These are phyloP conservation scores for Drosophila affinis DNA, from an alignment of 2,888 invertebrate genomes.

Conservation along the genomic window DNA sequence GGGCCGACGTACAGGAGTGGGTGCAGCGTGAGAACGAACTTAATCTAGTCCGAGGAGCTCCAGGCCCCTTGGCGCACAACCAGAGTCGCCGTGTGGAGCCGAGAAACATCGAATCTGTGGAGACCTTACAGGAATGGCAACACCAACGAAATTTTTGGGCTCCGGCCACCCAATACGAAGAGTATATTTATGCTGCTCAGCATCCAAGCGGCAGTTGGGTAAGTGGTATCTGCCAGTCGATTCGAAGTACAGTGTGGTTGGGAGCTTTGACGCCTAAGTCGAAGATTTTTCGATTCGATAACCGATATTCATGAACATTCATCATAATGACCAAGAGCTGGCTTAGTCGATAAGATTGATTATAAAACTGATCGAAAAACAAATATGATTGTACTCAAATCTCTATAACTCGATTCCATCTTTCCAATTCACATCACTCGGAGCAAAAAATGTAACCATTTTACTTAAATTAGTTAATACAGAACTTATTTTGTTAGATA, in stretches of 20 bases:
- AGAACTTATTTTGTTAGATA: no score
- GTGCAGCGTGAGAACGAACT: conserved; percentile 79
- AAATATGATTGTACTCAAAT: no score
- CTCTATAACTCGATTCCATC: no score
- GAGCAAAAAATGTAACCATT: no score
- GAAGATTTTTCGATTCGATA: not conserved
- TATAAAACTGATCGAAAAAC: no score
- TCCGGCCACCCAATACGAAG: conserved; percentile 36
- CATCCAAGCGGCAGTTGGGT: conserved; percentile 40
- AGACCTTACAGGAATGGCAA: not conserved
- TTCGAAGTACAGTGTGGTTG: not conserved
- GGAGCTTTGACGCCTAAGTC: not conserved
- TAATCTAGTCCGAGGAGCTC: no score
- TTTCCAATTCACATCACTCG: no score
- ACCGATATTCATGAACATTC: not conserved
- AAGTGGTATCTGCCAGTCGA: conserved; percentile 17
- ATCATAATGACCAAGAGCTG: not conserved
- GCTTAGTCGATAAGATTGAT: no score
- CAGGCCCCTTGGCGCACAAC: not conserved
- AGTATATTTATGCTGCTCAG: conserved; percentile 49
- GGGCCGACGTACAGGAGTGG: conserved; percentile 74
- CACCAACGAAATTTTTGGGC: not conserved
- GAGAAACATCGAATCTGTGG: not conserved
- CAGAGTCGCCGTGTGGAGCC: conserved; percentile 1
- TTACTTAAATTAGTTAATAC: no score